Conservation (phyloP, 2,888 invertebrate species). For the Trimorus sp. region DNA sequence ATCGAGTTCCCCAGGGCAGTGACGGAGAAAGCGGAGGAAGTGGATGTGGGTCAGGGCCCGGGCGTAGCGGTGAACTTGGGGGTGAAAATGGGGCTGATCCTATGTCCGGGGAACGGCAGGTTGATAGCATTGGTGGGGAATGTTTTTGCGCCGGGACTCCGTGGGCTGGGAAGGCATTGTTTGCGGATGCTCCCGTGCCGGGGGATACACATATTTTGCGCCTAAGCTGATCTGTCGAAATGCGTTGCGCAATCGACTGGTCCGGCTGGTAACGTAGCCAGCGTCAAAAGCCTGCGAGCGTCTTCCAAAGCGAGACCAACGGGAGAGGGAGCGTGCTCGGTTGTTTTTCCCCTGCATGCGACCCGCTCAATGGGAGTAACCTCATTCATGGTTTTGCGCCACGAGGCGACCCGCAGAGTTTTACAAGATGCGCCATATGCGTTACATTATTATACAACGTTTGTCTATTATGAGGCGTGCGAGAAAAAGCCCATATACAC, state of each 20-base stretch:
- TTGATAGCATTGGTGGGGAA: conserved; percentile 44
- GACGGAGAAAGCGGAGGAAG: not conserved
- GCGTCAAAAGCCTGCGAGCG: conserved; percentile 55
- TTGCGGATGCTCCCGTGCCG: conserved; percentile 72
- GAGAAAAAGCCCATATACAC: conserved; percentile 66
- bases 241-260: conserved; percentile 72
- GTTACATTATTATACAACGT: conserved; percentile 80
- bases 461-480: conserved; percentile 70
- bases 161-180: conserved; percentile 78
- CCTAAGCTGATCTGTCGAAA: conserved; percentile 76
- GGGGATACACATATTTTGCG: conserved; percentile 69
- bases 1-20: conserved; percentile 20
- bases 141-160: conserved; percentile 66
- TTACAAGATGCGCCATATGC: conserved; percentile 81
- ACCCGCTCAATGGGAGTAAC: conserved; percentile 75
- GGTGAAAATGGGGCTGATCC: conserved; percentile 45
- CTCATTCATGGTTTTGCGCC: conserved; percentile 75
- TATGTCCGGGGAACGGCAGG: conserved; percentile 51
- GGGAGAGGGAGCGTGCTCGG: conserved; percentile 42
- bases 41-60: no score
- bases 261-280: conserved; percentile 53
- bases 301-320: conserved; percentile 46
- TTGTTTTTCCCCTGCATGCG: conserved; percentile 53
- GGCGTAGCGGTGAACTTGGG: conserved; percentile 30
- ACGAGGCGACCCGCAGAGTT: conserved; percentile 80